Percentiles rank a stretch among this genome's conserved stretches.
Evolutionary conservation across 2,113 vertebrate species (phyloP).

Genomic region (Misgurnus anguillicaudatus): DNA sequence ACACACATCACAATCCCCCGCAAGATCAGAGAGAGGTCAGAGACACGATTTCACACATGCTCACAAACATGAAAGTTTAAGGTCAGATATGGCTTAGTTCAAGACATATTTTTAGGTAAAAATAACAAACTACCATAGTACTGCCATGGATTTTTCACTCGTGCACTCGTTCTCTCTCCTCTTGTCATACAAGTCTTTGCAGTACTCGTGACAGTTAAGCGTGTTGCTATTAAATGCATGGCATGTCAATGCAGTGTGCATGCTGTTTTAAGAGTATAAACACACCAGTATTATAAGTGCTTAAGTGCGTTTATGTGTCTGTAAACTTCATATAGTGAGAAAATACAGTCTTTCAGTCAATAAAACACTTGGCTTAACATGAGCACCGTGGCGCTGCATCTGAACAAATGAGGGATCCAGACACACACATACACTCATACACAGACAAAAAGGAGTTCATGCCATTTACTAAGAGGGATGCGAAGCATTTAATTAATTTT

Average conservation of each 20-base stretch:
- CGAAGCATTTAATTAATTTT: neutral
- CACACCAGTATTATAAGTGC: neutral
- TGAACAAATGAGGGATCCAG: neutral
- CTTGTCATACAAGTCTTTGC: constrained; percentile 4
- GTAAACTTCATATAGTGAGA: constrained; percentile 37
- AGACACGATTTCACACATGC: neutral
- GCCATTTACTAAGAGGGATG: neutral
- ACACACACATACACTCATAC: neutral
- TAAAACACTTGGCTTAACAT: constrained; percentile 38
- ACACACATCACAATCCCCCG: neutral
- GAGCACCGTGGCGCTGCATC: neutral
- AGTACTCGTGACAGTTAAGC: neutral
- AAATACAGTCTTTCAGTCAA: constrained; percentile 19
- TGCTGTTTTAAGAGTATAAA: constrained; percentile 42
- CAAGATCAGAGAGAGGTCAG: constrained; percentile 9
- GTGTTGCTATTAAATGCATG: constrained; percentile 43
- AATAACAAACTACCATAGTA: too few species aligned
- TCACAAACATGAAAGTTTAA: neutral
- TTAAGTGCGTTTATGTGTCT: constrained; percentile 22
- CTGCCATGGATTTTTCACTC: too few species aligned
- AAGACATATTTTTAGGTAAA: neutral
- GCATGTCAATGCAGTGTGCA: constrained; percentile 31
- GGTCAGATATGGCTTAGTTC: neutral
- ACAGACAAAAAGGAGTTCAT: neutral
- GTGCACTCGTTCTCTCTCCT: neutral